Evolutionary conservation across 2,797 vertebrate species (phyloP).

Genomic region (Cyclura pinguis): DNA sequence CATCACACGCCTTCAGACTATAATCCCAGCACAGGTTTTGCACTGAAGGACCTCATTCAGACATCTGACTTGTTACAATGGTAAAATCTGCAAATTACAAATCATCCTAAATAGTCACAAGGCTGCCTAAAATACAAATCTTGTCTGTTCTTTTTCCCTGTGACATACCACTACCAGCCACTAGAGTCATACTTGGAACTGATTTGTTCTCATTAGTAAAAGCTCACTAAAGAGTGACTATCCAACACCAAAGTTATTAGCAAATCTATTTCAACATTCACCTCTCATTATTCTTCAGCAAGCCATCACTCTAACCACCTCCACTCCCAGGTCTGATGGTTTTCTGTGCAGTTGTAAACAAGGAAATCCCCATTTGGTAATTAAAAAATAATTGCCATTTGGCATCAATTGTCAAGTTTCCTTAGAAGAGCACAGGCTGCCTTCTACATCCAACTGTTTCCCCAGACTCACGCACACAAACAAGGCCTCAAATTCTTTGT

Average conservation of each 20-base stretch:
- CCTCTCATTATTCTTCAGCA: neutral
- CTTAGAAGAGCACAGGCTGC: neutral
- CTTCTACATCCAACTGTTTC: neutral
- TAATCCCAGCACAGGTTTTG: neutral
- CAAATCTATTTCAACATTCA: neutral
- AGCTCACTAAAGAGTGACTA: constrained; percentile 3
- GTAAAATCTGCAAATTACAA: neutral
- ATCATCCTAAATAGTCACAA: neutral
- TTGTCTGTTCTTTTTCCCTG: too few relatives aligned
- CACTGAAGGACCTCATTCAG: neutral
- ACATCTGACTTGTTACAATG: neutral
- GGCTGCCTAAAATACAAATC: neutral
- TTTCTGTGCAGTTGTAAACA: neutral
- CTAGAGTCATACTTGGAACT: neutral
- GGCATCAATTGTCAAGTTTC: neutral
- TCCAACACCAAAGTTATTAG: neutral
- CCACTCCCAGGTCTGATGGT: neutral
- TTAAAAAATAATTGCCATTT: constrained; percentile 28
- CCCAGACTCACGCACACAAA: neutral
- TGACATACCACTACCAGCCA: neutral
- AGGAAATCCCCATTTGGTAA: neutral
- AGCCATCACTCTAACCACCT: neutral
- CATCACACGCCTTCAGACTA: neutral
- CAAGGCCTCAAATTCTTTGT: neutral
- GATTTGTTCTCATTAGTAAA: neutral